Evolutionary conservation across 2,888 invertebrate species (phyloP).

Genomic region (Caenorhabditis zanzibari): DNA sequence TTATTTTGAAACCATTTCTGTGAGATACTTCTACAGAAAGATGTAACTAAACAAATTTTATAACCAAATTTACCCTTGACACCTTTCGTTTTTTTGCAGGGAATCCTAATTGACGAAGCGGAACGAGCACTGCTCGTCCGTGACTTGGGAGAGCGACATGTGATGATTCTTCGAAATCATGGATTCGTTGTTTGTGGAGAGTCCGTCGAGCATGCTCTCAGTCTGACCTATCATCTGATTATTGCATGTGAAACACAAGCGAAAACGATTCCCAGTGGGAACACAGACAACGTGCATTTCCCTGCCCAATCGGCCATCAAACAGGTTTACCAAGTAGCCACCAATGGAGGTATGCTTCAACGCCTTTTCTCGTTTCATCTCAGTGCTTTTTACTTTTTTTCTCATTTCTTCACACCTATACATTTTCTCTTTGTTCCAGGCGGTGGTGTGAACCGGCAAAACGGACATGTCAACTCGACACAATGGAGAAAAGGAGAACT

Average conservation of each 20-base stretch:
- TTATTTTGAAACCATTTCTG: background rate
- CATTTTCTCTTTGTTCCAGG: conserved; percentile 62
- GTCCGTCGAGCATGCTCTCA: conserved; percentile 97
- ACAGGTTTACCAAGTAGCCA: conserved; percentile 75
- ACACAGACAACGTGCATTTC: conserved; percentile 54
- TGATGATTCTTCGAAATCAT: conserved; percentile 81
- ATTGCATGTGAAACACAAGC: conserved; percentile 93
- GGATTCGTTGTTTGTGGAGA: conserved; percentile 80
- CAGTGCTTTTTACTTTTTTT: conserved; percentile 17
- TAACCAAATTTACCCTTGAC: conserved; percentile 25
- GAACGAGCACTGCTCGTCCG: conserved; percentile 75
- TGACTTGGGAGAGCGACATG: conserved; percentile 79
- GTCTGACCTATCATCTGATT: conserved; percentile 90
- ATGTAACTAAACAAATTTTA: background rate
- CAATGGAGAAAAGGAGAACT: conserved; percentile 84
- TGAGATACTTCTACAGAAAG: background rate
- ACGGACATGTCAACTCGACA: conserved; percentile 66
- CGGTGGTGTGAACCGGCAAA: conserved; percentile 74
- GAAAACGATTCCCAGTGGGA: conserved; percentile 59
- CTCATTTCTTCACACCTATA: conserved; percentile 17
- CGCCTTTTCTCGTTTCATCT: conserved; percentile 23
- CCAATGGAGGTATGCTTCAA: conserved; percentile 73
- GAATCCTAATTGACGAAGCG: conserved; percentile 76
- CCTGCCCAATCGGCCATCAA: conserved; percentile 71
- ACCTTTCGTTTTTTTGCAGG: conserved; percentile 65